Conservation (phyloP, 2,113 vertebrate species). For the Mirza zaza region DNA sequence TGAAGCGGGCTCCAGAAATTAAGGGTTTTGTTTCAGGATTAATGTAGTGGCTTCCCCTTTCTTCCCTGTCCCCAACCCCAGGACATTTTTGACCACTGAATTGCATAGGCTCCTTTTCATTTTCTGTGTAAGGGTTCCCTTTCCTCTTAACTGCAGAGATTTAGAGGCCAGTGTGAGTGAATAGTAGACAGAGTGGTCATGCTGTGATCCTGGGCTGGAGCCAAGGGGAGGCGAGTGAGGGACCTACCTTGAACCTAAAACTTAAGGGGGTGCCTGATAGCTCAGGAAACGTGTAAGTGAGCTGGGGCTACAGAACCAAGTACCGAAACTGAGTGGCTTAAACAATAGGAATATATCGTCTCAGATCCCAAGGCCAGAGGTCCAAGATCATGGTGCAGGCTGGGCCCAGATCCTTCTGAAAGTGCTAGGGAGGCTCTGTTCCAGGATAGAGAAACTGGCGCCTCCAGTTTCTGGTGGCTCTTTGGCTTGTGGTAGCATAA, state of each 20-base stretch:
- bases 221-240: accelerated
- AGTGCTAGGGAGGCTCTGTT: no score
- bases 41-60: not conserved
- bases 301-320: not conserved
- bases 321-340: not conserved
- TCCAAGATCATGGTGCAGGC: no score
- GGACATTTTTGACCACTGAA: not conserved
- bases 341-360: not conserved
- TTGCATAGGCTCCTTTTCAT: not conserved
- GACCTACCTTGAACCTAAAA: not conserved
- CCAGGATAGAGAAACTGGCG: not conserved
- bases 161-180: not conserved
- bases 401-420: not conserved
- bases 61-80: not conserved
- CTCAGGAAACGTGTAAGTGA: not conserved
- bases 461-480: not conserved
- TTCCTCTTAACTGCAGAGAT: not conserved
- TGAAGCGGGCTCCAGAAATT: not conserved
- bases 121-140: not conserved
- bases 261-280: not conserved
- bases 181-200: not conserved
- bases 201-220: not conserved
- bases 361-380: not conserved
- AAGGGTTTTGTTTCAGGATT: not conserved
- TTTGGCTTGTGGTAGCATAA: no score